Base-by-base conservation (phyloP, 2,113 vertebrate species). In the Brachyhypopomus occidentalis region DNA sequence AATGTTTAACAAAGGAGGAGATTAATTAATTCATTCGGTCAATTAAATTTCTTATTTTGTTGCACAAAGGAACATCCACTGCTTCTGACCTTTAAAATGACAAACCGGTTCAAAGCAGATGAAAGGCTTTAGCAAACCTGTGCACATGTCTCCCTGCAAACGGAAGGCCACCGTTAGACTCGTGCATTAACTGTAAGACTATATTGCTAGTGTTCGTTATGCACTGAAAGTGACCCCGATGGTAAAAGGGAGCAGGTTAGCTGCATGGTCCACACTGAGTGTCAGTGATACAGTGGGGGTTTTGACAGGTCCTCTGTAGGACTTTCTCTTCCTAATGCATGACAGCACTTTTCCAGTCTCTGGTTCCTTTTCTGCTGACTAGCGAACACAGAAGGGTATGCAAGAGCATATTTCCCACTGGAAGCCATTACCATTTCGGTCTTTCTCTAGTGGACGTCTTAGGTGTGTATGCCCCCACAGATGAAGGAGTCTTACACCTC, bases 11-110 rank as follows among this genome's bases (percentile, higher is more conserved):
- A 75, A 70, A 19, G 23, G 64, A 81, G 41, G 74, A n/a, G 76
- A 78, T 74, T 48, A 74, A 63, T 81, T 55, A 63, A 66, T 67
- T 25, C 16, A 59, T 66, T 45, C 52, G 45, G 77, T 45, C 55
- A 60, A 19, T 71, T 62, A 45, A 67, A 75, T 75, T n/a, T 62
- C 38, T 60, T 20, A 41, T 64, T n/a, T 79, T 59, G n/a, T 63
- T 4, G 30, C 70, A 62, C 55, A 71, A 75, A 56, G 27, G 79
- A 5, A n/a, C 56, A 48, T 60, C 79, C n/a, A 38, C 27, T 48
- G 4, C 59, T 27, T 74, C 55, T 85, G 76, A 75, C 30, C 38
- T 85, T 87, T 82, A 82, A 82, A 71, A 82, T 82, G 56, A 36
- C 63, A 76, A 56, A 67, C n/a, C 66, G 30, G 22, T 60, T 79